Evolutionary conservation across 2,888 invertebrate species (phyloP).

Genomic region (Prosapia bicincta): DNA sequence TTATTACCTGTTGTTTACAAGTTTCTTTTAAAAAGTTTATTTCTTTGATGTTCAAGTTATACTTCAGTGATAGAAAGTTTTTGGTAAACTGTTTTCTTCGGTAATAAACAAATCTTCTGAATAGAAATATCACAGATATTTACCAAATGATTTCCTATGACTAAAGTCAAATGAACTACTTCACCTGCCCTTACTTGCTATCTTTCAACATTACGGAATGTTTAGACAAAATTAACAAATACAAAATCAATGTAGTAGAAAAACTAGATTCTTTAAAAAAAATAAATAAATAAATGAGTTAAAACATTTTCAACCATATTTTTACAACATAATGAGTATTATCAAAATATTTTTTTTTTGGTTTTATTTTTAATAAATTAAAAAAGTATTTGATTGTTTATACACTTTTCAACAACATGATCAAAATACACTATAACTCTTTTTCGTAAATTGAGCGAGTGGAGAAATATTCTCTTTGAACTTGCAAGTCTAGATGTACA

Average conservation of each 20-base stretch:
- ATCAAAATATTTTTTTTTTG: background rate
- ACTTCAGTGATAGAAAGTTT: background rate
- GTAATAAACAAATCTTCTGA: background rate
- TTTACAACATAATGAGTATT: background rate
- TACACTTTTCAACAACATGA: background rate
- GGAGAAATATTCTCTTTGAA: background rate
- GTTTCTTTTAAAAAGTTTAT: background rate
- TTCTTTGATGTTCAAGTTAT: background rate
- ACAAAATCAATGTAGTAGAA: background rate
- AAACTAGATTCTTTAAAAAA: background rate
- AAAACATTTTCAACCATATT: background rate
- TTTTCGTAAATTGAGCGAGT: background rate
- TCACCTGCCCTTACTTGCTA: background rate
- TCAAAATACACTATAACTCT: background rate
- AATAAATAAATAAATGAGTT: conserved; percentile 1
- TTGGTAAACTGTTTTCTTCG: background rate
- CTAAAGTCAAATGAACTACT: background rate
- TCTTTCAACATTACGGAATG: conserved; percentile 2
- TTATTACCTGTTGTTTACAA: background rate
- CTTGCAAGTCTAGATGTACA: too few relatives aligned
- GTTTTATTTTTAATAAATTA: background rate
- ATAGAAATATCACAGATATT: conserved; percentile 2
- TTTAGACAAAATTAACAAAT: conserved; percentile 4
- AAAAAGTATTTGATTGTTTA: background rate
- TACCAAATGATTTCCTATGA: conserved; percentile 1